phyloP scores from a whole-genome alignment of 2,113 vertebrate species.

The Elephas maximus region DNA sequence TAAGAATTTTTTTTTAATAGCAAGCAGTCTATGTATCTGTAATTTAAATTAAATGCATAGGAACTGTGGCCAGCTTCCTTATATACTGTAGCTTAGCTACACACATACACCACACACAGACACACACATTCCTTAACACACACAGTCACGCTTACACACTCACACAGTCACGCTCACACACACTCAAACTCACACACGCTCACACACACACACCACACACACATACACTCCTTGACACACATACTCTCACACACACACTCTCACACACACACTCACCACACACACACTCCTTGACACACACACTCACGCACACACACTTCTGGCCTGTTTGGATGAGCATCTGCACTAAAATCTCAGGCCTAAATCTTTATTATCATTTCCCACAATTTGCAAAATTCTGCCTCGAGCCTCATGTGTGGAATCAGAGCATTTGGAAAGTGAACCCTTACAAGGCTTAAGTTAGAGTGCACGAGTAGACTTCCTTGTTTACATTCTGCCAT shows the following conservation, averaged over 20 bases:
- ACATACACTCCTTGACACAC: neutral
- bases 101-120: neutral
- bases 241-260: neutral
- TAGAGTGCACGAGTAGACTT: neutral
- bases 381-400: neutral
- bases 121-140: neutral
- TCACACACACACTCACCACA: neutral
- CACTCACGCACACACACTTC: too few relatives aligned
- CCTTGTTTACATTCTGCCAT: neutral
- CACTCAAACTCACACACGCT: neutral
- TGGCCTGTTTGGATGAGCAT: neutral
- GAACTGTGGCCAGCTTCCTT: slow-evolving; percentile 8
- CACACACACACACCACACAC: neutral
- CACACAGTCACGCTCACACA: neutral
- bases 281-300: neutral
- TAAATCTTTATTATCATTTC: neutral
- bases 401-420: neutral
- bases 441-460: neutral
- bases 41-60: neutral
- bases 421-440: neutral
- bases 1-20: neutral
- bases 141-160: neutral
- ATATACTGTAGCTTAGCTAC: slow-evolving; percentile 22
- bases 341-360: neutral
- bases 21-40: neutral